These are phyloP conservation scores for Anagrus nilaparvatae DNA, from an alignment of 1,140 invertebrate genomes.

Conservation along the genomic window DNA sequence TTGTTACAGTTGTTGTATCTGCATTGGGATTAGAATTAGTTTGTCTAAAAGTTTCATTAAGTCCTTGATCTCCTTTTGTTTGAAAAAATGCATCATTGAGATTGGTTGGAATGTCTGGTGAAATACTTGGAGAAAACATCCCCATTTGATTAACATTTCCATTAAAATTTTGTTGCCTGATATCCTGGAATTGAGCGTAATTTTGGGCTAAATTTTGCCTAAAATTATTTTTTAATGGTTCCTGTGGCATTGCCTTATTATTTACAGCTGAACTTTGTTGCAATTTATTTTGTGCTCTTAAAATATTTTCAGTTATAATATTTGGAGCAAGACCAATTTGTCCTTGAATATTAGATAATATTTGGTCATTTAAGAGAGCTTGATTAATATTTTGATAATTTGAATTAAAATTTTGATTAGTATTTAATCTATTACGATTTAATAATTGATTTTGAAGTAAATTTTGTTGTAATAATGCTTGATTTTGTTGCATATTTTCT, in stretches of 20 bases:
- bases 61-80: slow-evolving; percentile 23
- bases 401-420: slow-evolving; percentile 26
- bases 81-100: slow-evolving; percentile 38
- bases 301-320: slow-evolving; percentile 24
- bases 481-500: slow-evolving; percentile 40
- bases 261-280: slow-evolving; percentile 20
- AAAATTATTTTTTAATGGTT: slow-evolving; percentile 26
- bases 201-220: slow-evolving; percentile 22
- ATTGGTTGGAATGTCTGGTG: slow-evolving; percentile 30
- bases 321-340: slow-evolving; percentile 14
- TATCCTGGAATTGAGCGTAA: slow-evolving; percentile 20
- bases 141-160: slow-evolving; percentile 18
- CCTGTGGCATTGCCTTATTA: slow-evolving; percentile 34
- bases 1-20: slow-evolving; percentile 33
- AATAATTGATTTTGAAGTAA: slow-evolving; percentile 27
- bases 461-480: slow-evolving; percentile 29
- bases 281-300: slow-evolving; percentile 27
- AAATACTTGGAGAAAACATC: slow-evolving; percentile 25
- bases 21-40: slow-evolving; percentile 18
- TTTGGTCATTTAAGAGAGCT: slow-evolving; percentile 14
- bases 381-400: slow-evolving; percentile 25
- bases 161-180: slow-evolving; percentile 15
- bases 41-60: slow-evolving; percentile 33
- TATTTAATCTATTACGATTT: slow-evolving; percentile 23
- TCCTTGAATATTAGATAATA: slow-evolving; percentile 9